Evolutionary conservation across 2,113 vertebrate genomes (phyloP), one percentile per base, ranked within the genome.

Genomic region (Zingel zingel): DNA sequence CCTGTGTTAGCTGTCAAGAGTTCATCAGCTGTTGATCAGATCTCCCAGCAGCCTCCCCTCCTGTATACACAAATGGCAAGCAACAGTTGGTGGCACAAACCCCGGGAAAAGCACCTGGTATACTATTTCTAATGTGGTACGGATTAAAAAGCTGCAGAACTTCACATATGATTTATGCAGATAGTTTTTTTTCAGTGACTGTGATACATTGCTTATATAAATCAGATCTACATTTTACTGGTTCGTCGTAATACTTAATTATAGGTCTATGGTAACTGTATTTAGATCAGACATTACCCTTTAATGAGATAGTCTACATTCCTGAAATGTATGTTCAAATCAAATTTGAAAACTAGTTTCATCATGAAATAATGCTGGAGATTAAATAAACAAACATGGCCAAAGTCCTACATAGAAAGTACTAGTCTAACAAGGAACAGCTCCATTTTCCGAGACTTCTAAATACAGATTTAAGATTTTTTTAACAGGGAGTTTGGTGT

Each of bases 71-170:
- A 93, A 91, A 89, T 86, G 82, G 77, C 65, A 78, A 76, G 81
- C 78, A 89, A 84, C 90, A 94, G 89, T 93, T 94, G 88, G 87
- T 87, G 86, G 77, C 30, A 63, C 81, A 90, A 59, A 84, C 64
- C 48, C 63, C 19, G 59, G 64, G 76, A 86, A 87, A 88, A 79
- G 56, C 88, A 91, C 83, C 85, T 92, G 92, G 67, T 85, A 36
- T 84, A 78, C 71, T 70, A 57, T 82, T 90, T 43, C 10, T 43
- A 65, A 71, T 19, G 18, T 66, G 39, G 33, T 62, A 71, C 67
- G 21, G 27, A 81, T 15, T 21, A 61, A 74, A 53, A 81, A 68
- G 66, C 59, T 43, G 30, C 45, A 48, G 36, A 69, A 50, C 9
- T 63, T 78, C 1, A 23, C 30, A 39, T 62, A 21, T 33, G 9